Evolutionary conservation across 2,113 vertebrate species (phyloP).

Genomic region (Vimba vimba): DNA sequence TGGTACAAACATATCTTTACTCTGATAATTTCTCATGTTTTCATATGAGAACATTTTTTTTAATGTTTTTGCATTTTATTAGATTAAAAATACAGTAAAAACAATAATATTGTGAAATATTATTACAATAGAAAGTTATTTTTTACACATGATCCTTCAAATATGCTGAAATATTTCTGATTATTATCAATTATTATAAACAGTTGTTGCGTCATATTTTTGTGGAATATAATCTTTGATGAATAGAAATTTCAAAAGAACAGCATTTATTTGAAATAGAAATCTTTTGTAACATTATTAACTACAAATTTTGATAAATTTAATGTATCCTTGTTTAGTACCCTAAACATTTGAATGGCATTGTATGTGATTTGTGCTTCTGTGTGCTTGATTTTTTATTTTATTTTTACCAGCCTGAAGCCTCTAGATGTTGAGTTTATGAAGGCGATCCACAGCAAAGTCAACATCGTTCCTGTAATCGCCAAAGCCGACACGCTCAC

Average conservation of each 20-base stretch:
- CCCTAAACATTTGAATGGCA: not conserved
- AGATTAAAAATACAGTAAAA: not conserved
- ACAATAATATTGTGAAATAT: not conserved
- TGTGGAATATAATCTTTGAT: not conserved
- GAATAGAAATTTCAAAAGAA: not conserved
- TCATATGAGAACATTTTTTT: too few relatives aligned
- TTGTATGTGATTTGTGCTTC: not conserved
- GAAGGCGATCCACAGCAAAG: constrained; percentile 91
- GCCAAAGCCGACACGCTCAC: constrained; percentile 89
- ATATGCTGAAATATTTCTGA: not conserved
- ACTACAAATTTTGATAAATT: too few relatives aligned
- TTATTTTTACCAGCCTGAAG: constrained; percentile 74
- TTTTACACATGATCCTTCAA: not conserved
- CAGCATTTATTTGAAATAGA: not conserved
- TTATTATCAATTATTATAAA: not conserved
- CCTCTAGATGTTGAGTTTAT: constrained; percentile 91
- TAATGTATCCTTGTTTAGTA: not conserved
- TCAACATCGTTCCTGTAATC: constrained; percentile 91
- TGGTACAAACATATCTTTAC: too few relatives aligned
- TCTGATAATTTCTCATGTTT: too few relatives aligned
- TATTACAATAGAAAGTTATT: not conserved
- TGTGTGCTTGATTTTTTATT: not conserved
- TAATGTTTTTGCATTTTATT: not conserved
- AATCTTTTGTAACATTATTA: not conserved
- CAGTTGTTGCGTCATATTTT: not conserved